These are phyloP conservation scores for Pelmatolapia mariae DNA, from an alignment of 2,113 vertebrate genomes.

Conservation along the genomic window DNA sequence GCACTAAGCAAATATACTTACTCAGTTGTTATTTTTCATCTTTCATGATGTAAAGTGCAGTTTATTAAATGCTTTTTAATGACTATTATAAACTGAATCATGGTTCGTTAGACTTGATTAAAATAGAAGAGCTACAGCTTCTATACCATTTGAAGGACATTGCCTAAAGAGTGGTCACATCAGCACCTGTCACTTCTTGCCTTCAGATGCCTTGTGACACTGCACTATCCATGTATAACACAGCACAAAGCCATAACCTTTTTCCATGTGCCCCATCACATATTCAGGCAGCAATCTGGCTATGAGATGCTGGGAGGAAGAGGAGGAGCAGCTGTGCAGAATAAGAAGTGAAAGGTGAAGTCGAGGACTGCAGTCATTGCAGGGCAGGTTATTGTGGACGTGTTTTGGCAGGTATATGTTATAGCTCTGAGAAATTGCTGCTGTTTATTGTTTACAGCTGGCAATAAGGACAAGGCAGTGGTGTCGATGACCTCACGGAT, in stretches of 20 bases:
- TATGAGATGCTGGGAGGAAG: neutral
- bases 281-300: conserved; percentile 11
- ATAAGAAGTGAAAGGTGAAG: conserved; percentile 39
- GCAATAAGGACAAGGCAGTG: neutral
- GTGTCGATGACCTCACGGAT: neutral
- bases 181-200: conserved; percentile 34
- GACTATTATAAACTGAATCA: neutral
- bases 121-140: neutral
- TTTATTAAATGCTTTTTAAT: neutral
- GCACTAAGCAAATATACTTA: neutral
- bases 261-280: neutral
- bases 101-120: neutral
- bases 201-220: conserved; percentile 37
- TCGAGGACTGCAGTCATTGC: conserved; percentile 1
- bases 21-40: neutral
- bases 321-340: neutral
- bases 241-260: conserved; percentile 20
- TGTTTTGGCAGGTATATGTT: conserved; percentile 21
- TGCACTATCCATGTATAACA: conserved; percentile 16
- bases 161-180: neutral
- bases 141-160: neutral
- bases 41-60: neutral
- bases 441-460: conserved; percentile 17
- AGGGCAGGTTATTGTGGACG: neutral
- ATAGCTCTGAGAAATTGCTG: conserved; percentile 11